Conservation (phyloP, 2,113 vertebrate species). For the Oreochromis niloticus region DNA sequence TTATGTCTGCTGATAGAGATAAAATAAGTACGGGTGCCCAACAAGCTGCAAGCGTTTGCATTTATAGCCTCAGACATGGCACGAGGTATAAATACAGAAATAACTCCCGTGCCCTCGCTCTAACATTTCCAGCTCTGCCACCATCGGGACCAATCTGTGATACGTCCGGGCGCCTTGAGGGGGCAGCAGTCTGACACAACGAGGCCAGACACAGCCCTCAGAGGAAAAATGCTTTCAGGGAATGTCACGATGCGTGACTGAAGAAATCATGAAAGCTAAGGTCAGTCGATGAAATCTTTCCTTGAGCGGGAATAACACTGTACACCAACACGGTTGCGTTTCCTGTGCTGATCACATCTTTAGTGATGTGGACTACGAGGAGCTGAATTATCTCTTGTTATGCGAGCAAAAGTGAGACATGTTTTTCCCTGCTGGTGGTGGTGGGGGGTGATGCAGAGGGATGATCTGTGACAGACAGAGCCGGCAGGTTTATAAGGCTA, state of each 20-base stretch:
- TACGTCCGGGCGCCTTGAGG: slow-evolving; percentile 14
- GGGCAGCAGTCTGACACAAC: slow-evolving; percentile 36
- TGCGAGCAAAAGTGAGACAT: background rate
- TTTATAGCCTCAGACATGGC: background rate
- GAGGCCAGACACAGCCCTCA: slow-evolving; percentile 25
- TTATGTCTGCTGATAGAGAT: background rate
- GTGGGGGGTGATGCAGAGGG: background rate
- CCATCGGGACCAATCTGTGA: slow-evolving; percentile 1
- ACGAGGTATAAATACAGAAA: background rate
- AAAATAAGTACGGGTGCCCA: background rate
- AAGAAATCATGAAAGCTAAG: background rate
- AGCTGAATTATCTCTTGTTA: background rate
- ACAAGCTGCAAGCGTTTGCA: background rate
- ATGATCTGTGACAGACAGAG: slow-evolving; percentile 17
- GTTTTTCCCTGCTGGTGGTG: background rate
- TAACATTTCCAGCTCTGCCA: background rate
- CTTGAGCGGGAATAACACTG: background rate
- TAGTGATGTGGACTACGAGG: background rate
- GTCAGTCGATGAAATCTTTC: slow-evolving; percentile 3
- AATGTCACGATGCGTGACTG: background rate
- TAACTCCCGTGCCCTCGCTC: background rate
- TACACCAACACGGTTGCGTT: background rate
- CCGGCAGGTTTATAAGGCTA: background rate
- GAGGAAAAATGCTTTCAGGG: slow-evolving; percentile 13
- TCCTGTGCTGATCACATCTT: background rate